Evolutionary conservation across 2,797 vertebrate genomes (phyloP).

Genomic region (Sebastes dallii): DNA sequence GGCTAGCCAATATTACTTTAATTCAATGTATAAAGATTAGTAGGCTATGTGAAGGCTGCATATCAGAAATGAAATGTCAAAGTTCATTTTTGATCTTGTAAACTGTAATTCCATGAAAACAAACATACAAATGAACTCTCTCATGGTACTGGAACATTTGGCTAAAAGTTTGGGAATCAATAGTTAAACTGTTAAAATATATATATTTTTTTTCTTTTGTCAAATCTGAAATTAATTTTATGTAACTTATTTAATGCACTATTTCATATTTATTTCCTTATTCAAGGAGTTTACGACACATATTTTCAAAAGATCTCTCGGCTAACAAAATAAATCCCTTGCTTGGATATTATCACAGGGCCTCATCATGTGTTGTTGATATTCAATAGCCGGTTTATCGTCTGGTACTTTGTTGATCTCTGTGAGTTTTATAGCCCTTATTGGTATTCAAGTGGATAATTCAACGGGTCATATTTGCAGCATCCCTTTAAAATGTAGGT

Average conservation of each 20-base stretch:
- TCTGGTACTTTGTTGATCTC: neutral
- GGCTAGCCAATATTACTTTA: neutral
- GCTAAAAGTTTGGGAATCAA: rapidly evolving
- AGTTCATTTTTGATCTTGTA: neutral
- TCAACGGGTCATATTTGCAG: neutral
- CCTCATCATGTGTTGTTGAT: neutral
- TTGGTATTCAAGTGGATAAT: neutral
- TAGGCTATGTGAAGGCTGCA: neutral
- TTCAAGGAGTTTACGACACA: neutral
- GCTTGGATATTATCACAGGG: neutral
- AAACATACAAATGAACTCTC: neutral
- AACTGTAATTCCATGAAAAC: neutral
- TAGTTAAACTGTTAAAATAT: too few relatives aligned
- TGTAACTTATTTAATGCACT: neutral
- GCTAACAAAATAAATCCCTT: neutral
- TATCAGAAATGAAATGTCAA: neutral
- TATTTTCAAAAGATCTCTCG: neutral
- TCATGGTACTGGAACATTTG: neutral
- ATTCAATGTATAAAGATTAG: neutral
- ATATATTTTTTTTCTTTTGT: neutral
- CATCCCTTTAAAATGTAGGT: neutral
- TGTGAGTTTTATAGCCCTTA: neutral
- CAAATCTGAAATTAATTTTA: neutral
- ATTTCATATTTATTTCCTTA: neutral
- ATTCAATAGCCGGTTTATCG: neutral